A percentile compares a stretch with the other conserved stretches of the same genome.
Conservation (phyloP, 2,113 vertebrate species). For the Callospermophilus lateralis region DNA sequence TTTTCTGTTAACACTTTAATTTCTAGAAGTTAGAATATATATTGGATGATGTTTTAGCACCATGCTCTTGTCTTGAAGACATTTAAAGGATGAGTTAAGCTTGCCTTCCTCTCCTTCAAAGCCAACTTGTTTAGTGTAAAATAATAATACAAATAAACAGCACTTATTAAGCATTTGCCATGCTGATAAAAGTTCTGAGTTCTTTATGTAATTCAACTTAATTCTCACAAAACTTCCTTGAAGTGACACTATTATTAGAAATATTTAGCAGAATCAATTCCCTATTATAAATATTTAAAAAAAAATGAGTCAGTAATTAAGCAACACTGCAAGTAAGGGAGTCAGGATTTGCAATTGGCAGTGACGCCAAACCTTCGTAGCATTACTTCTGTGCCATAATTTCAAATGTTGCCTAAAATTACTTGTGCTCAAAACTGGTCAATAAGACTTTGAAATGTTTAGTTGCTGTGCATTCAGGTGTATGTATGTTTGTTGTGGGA, state of each 20-base stretch:
- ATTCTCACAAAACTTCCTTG: neutral
- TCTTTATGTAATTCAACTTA: neutral
- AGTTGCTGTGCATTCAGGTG: neutral
- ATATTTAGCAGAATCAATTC: slow-evolving; percentile 45
- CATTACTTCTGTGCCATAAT: neutral
- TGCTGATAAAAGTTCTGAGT: neutral
- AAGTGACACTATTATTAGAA: slow-evolving; percentile 10
- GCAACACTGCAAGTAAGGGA: neutral
- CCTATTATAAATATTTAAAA: neutral
- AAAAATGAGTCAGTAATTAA: neutral
- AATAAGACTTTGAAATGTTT: neutral
- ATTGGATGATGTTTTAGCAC: neutral
- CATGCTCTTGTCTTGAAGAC: neutral
- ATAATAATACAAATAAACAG: neutral
- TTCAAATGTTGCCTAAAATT: neutral
- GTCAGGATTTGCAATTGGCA: neutral
- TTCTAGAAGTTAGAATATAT: neutral
- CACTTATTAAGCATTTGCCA: neutral
- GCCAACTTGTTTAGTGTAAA: slow-evolving; percentile 36
- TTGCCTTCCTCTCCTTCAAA: neutral
- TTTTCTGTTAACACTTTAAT: neutral
- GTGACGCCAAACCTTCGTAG: neutral
- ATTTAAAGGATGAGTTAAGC: neutral
- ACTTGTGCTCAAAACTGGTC: neutral
- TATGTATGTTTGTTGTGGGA: neutral